Percentiles rank a stretch among this genome's conserved stretches.
Evolutionary conservation across 2,888 invertebrate species (phyloP).

Genomic region (Brachyptera putata): DNA sequence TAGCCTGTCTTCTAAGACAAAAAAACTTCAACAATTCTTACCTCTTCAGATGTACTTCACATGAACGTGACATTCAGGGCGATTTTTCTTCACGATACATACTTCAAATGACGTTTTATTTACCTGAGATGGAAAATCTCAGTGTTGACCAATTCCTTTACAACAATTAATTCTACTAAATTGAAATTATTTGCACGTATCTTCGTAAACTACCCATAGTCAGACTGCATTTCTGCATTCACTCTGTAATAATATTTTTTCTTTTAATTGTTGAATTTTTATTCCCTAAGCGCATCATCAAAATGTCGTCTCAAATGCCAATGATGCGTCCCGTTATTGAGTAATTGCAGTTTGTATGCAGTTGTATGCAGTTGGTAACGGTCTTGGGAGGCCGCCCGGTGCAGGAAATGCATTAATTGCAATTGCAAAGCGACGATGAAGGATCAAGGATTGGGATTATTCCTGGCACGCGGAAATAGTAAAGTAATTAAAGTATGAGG

Average conservation of each 20-base stretch:
- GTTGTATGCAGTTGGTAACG: neutral
- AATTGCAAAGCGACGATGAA: neutral
- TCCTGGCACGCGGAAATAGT: neutral
- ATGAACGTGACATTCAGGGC: too few relatives aligned
- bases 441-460: conserved; percentile 1
- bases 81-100: too few relatives aligned
- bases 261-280: neutral
- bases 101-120: too few relatives aligned
- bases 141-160: neutral
- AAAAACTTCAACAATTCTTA: too few relatives aligned
- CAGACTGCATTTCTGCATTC: conserved; percentile 8
- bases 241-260: neutral
- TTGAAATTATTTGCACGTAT: neutral
- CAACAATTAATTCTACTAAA: neutral
- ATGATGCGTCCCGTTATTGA: conserved; percentile 8
- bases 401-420: neutral
- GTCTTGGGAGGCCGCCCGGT: neutral
- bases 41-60: too few relatives aligned
- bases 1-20: too few relatives aligned
- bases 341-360: conserved; percentile 13
- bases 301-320: conserved; percentile 19
- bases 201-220: neutral
- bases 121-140: neutral
- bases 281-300: conserved; percentile 11
- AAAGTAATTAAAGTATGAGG: neutral